phyloP scores from a whole-genome alignment of 2,797 vertebrate species.

The Pristis pectinata region DNA sequence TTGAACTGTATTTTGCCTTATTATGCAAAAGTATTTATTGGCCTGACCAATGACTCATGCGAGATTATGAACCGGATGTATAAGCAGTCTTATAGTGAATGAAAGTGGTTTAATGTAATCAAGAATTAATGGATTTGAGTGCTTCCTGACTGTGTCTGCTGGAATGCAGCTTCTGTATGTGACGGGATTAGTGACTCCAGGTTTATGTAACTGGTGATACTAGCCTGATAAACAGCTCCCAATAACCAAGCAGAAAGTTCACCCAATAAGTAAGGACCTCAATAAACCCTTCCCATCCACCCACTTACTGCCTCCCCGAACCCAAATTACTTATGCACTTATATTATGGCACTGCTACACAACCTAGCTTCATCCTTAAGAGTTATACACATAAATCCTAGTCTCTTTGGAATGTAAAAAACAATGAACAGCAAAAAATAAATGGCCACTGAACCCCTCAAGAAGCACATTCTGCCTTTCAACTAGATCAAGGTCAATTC shows the following conservation, averaged over 20 bases:
- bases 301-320: background rate
- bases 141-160: constrained; percentile 6
- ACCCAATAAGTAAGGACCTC: background rate
- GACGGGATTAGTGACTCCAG: background rate
- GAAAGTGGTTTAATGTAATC: constrained; percentile 13
- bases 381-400: background rate
- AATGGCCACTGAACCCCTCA: background rate
- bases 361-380: background rate
- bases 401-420: background rate
- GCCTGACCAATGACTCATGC: constrained; percentile 18
- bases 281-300: background rate
- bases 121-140: constrained; percentile 23
- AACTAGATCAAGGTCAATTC: background rate
- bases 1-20: background rate
- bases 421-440: background rate
- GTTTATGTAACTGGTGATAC: background rate
- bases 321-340: background rate
- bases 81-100: background rate
- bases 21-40: background rate
- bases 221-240: background rate
- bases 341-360: background rate
- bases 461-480: background rate
- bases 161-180: background rate
- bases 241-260: background rate
- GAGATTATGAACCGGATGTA: constrained; percentile 19